Percentiles rank a stretch among this genome's conserved stretches.
Evolutionary conservation across 2,888 invertebrate genomes (phyloP).

Genomic region (Heliconius sara): DNA sequence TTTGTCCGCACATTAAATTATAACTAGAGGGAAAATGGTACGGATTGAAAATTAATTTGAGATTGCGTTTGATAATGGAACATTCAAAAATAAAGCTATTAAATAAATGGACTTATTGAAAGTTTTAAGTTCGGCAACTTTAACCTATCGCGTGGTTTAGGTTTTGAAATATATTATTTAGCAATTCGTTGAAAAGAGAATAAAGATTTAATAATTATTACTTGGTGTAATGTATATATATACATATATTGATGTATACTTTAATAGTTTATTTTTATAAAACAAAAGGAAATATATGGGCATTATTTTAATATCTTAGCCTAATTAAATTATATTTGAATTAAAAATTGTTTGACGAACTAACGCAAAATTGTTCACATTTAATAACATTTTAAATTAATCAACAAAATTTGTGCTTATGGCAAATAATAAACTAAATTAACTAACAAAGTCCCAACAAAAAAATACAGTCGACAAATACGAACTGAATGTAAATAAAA

Average conservation of each 20-base stretch:
- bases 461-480: conserved; percentile 53
- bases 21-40: conserved; percentile 69
- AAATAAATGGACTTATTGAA: conserved; percentile 51
- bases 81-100: conserved; percentile 53
- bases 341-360: not conserved
- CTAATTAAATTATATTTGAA: conserved; percentile 63
- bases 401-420: conserved; percentile 21
- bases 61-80: conserved; percentile 54
- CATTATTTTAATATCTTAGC: conserved; percentile 53
- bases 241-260: too few relatives aligned
- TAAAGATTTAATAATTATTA: too few relatives aligned
- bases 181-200: not conserved
- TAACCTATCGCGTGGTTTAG: not conserved
- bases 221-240: too few relatives aligned
- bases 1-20: conserved; percentile 79
- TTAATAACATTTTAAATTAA: conserved; percentile 28
- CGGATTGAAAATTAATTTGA: conserved; percentile 71
- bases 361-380: not conserved
- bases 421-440: conserved; percentile 40
- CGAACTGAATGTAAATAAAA: conserved; percentile 58
- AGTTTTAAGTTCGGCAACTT: conserved; percentile 3
- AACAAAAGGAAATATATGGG: too few relatives aligned
- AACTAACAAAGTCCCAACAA: conserved; percentile 36
- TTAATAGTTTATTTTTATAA: too few relatives aligned
- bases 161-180: not conserved